These are phyloP conservation scores for Ophioninae sp. DNA, from an alignment of 2,888 invertebrate species.

Conservation along the genomic window DNA sequence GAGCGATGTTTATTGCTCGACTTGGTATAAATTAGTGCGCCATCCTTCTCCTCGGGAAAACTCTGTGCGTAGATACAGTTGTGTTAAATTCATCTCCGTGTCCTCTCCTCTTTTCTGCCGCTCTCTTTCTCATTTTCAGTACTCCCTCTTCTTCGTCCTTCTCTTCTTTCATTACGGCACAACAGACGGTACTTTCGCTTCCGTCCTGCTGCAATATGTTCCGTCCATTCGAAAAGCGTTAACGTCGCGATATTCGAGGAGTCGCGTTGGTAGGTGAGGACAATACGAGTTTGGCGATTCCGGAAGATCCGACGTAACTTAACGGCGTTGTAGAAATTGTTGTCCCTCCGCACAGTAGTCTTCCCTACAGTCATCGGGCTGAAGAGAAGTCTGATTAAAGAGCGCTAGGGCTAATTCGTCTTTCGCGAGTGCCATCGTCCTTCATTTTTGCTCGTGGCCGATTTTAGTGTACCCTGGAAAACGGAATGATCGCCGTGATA, in stretches of 20 bases:
- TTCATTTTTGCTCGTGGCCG: not conserved
- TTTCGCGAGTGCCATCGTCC: not conserved
- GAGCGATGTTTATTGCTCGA: constrained; percentile 78
- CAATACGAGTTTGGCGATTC: not conserved
- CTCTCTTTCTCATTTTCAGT: constrained; percentile 3
- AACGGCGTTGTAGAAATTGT: not conserved
- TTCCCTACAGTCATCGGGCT: no score
- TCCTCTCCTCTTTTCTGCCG: constrained; percentile 30
- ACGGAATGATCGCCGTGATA: not conserved
- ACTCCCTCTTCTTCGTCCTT: not conserved
- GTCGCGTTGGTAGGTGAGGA: not conserved
- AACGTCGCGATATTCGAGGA: not conserved
- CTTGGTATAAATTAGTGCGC: constrained; percentile 78
- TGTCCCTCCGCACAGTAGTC: not conserved
- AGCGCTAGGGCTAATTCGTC: not conserved
- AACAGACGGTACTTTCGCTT: not conserved
- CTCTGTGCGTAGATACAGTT: constrained; percentile 44
- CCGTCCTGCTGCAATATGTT: not conserved
- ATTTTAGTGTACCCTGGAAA: not conserved
- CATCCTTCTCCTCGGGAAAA: constrained; percentile 56
- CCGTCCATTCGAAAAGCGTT: not conserved
- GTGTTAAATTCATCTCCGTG: constrained; percentile 38
- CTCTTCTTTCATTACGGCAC: not conserved
- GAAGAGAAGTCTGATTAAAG: not conserved
- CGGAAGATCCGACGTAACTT: not conserved